phyloP scores from a whole-genome alignment of 23 tunicate species.

The Ascidia mentula region DNA sequence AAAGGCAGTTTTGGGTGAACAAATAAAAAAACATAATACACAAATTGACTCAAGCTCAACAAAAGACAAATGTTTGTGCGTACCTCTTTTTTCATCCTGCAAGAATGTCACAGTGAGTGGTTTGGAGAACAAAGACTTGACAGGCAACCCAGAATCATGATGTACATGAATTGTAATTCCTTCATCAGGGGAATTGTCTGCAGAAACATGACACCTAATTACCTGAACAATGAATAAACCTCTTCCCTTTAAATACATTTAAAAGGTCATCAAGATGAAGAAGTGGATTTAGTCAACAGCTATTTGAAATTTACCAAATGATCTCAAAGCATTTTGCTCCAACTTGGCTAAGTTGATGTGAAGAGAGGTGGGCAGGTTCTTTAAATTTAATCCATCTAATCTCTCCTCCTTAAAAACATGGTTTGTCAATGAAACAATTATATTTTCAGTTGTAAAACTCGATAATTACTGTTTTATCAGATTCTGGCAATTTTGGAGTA shows the following conservation, averaged over 20 bases:
- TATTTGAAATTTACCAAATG: constrained; percentile 32
- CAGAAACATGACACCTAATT: background rate
- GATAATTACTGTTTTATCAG: background rate
- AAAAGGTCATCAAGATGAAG: too few species aligned
- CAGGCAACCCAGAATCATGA: constrained; percentile 38
- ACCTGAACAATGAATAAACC: background rate
- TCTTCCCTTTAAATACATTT: background rate
- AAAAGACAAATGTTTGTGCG: background rate
- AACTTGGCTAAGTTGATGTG: constrained; percentile 67
- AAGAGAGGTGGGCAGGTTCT: constrained; percentile 53
- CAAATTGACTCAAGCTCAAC: too few species aligned
- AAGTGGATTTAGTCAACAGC: too few species aligned
- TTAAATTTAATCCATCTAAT: constrained; percentile 28
- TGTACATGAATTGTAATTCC: constrained; percentile 43
- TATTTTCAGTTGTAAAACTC: background rate
- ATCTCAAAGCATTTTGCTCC: constrained; percentile 59
- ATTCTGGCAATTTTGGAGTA: background rate
- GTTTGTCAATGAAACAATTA: too few species aligned
- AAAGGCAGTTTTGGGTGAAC: too few species aligned
- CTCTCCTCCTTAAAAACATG: too few species aligned
- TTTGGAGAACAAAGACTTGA: constrained; percentile 47
- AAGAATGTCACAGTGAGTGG: constrained; percentile 33
- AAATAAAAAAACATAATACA: too few species aligned
- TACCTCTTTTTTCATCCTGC: constrained; percentile 31
- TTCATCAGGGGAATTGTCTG: constrained; percentile 13